Evolutionary conservation across 2,113 vertebrate species (phyloP).

Genomic region (Syngnathus scovelli): DNA sequence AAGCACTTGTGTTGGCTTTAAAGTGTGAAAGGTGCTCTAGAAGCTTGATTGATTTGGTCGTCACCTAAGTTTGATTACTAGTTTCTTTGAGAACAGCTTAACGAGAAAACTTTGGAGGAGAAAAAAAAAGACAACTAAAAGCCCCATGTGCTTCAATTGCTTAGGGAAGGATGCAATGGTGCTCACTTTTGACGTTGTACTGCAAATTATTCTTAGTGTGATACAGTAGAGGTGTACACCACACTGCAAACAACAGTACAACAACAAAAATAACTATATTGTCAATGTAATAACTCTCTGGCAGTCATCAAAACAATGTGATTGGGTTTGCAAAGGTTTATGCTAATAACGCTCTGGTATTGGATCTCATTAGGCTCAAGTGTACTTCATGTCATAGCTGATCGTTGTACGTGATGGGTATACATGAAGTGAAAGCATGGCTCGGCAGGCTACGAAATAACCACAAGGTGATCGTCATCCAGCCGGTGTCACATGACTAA

Average conservation of each 20-base stretch:
- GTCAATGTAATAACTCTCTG: neutral
- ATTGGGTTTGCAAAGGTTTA: neutral
- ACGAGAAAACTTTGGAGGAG: neutral
- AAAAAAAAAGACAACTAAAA: neutral
- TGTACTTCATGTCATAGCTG: neutral
- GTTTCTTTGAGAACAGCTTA: neutral
- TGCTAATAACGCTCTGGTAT: slow-evolving; percentile 12
- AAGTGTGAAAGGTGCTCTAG: neutral
- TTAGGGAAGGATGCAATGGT: neutral
- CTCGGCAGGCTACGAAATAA: slow-evolving; percentile 21
- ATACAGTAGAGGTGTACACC: neutral
- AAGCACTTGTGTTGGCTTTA: neutral
- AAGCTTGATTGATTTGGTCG: neutral
- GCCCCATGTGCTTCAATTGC: neutral
- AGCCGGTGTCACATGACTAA: slow-evolving; percentile 18
- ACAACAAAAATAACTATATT: neutral
- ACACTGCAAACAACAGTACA: neutral
- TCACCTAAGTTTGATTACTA: neutral
- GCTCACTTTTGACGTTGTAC: neutral
- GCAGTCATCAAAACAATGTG: neutral
- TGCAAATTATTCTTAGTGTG: neutral
- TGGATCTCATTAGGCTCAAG: slow-evolving; percentile 2
- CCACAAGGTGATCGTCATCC: slow-evolving; percentile 30
- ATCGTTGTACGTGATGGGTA: neutral
- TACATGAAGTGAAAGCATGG: slow-evolving; percentile 2